phyloP scores from a whole-genome alignment of 2,797 vertebrate genomes.

The Siniperca scherzeri region DNA sequence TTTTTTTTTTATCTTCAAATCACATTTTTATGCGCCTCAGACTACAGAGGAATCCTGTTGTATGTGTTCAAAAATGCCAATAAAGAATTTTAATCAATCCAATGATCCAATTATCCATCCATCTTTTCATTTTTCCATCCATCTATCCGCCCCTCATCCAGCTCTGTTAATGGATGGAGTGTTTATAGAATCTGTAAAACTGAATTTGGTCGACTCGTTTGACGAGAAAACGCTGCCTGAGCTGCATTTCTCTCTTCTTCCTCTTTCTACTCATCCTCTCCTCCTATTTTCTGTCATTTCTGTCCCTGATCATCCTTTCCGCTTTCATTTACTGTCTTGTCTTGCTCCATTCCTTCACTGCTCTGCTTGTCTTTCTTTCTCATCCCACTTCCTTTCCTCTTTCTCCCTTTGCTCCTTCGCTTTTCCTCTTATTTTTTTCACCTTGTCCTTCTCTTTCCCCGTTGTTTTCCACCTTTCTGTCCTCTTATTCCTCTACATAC shows the following conservation, averaged over 20 bases:
- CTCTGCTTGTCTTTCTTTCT: neutral
- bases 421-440: neutral
- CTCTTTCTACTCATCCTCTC: neutral
- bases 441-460: too few relatives aligned
- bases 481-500: too few relatives aligned
- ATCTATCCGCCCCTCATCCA: neutral
- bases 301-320: neutral
- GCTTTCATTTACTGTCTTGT: too few relatives aligned
- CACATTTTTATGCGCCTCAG: conserved; percentile 18
- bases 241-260: neutral
- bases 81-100: conserved; percentile 26
- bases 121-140: neutral
- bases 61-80: conserved; percentile 10
- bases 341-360: neutral
- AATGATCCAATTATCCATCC: conserved; percentile 2
- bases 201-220: neutral
- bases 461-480: neutral
- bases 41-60: conserved; percentile 17
- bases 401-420: neutral
- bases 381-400: neutral
- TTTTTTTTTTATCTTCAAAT: conserved; percentile 7
- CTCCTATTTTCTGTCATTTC: neutral
- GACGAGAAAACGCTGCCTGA: conserved; percentile 2
- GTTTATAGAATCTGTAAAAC: conserved; percentile 6
- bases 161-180: conserved; percentile 17